Evolutionary conservation across 2,797 vertebrate species (phyloP).

Genomic region (Parauchenoglanis ngamensis): DNA sequence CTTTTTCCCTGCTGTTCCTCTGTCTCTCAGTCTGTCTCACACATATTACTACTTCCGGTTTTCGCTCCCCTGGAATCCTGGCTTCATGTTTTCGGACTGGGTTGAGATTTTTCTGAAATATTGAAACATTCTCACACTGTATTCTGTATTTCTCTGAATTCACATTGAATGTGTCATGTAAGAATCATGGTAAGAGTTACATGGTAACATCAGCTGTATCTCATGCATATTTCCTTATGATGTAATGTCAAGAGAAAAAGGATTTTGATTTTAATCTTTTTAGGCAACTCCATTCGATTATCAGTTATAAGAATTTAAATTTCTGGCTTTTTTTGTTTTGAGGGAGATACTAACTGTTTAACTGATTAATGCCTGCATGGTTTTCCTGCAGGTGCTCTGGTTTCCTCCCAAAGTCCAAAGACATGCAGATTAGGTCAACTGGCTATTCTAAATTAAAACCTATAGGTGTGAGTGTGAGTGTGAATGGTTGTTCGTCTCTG

Average conservation of each 20-base stretch:
- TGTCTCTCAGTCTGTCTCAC: neutral
- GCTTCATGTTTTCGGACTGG: neutral
- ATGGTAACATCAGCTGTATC: neutral
- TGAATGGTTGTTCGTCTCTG: too few species aligned
- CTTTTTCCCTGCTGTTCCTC: neutral
- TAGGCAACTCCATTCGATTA: neutral
- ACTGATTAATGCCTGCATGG: too few species aligned
- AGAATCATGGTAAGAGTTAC: neutral
- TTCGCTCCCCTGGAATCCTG: neutral
- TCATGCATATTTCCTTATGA: neutral
- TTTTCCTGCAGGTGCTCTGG: too few species aligned
- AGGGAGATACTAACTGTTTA: neutral
- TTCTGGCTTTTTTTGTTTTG: neutral
- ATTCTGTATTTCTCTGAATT: neutral
- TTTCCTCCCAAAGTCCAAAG: too few species aligned
- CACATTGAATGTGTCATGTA: neutral
- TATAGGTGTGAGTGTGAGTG: too few species aligned
- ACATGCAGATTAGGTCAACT: too few species aligned
- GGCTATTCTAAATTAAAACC: too few species aligned
- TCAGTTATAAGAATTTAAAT: neutral
- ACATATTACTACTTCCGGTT: neutral
- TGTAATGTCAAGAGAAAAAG: neutral
- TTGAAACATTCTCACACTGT: neutral
- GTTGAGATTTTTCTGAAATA: neutral
- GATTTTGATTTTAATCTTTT: neutral